Percentiles rank a stretch among this genome's conserved stretches.
These are phyloP conservation scores for Euwallacea fornicatus DNA, from an alignment of 1,140 invertebrate species.

Conservation along the genomic window DNA sequence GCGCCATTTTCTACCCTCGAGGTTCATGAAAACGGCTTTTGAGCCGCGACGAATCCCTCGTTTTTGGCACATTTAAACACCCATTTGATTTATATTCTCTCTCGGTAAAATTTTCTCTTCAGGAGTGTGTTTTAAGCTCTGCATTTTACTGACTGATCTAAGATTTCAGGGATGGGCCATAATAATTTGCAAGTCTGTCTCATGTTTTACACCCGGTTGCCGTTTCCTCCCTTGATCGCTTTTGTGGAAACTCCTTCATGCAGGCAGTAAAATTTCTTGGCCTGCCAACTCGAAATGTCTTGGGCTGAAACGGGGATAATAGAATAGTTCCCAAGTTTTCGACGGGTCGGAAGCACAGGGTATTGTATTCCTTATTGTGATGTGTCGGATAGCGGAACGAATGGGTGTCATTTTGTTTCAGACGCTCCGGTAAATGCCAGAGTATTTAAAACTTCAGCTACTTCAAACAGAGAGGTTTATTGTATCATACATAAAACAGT, in stretches of 20 bases:
- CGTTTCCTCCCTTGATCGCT: slow-evolving; percentile 22
- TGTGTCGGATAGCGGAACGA: slow-evolving; percentile 3
- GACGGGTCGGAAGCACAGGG: background rate
- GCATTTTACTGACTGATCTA: background rate
- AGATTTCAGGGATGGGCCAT: slow-evolving; percentile 14
- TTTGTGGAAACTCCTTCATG: slow-evolving; percentile 34
- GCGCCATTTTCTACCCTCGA: slow-evolving; percentile 11
- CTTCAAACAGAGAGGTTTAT: no score
- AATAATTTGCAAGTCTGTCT: slow-evolving; percentile 33
- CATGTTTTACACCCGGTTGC: slow-evolving; percentile 31
- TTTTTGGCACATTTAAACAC: slow-evolving; percentile 10
- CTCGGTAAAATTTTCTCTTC: slow-evolving; percentile 7
- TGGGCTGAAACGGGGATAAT: slow-evolving; percentile 11
- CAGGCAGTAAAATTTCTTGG: slow-evolving; percentile 27
- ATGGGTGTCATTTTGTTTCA: background rate
- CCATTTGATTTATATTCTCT: slow-evolving; percentile 12
- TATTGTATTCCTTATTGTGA: slow-evolving; percentile 11
- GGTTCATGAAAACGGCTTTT: slow-evolving; percentile 18
- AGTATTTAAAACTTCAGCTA: no score
- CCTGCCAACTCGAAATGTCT: slow-evolving; percentile 26
- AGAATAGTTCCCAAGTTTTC: slow-evolving; percentile 15
- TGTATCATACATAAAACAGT: no score
- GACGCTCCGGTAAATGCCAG: no score
- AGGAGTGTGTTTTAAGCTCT: background rate
- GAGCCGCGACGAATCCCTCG: background rate